Evolutionary conservation across 2,113 vertebrate species (phyloP), one percentile per base, ranked within the genome.

Genomic region (Psilopogon haemacephalus): DNA sequence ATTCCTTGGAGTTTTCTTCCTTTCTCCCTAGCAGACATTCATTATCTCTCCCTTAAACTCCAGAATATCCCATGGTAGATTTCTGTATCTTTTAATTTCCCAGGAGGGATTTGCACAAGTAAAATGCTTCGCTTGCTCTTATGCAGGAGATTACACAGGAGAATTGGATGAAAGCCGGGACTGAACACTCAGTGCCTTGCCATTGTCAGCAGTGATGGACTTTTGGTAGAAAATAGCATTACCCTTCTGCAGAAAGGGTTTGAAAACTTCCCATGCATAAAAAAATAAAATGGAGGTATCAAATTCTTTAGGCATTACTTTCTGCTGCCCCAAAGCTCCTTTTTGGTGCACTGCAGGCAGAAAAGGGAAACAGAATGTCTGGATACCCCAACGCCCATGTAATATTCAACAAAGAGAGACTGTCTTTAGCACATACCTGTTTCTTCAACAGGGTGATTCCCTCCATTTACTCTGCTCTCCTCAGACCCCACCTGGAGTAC

Each of bases 41-140:
- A 59, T 93, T 96, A 90, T 87, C 84, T 86, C 54, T 82, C 80
- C 38, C 70, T 72, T 83, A 90, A 87, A 69, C 37, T 38, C 38
- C 35, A 18, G 27, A 52, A 50, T 62, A 73, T 67, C 42, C 84
- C 89, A 63, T 30, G 23, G 74, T 32, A 46, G 78, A 84, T 75
- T 91, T 95, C 81, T 88, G 24, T 65, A 80, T 79, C 67, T 92
- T 92, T 89, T 94, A 96, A 86, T 96, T 94, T 93, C 95, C 71
- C 81, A 76, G 74, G 67, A 76, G 84, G 54, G 64, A 92, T 87
- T 84, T 67, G 78, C 83, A 79, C 18, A 69, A 94, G 73, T 85
- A 88, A 94, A 93, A 88, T 42, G 54, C 44, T 94, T 93, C 90
- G 24, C 95, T 95, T 90, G 80, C 86, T 86, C 40, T 95, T 90